These are phyloP conservation scores for Paracyclopina nana DNA, from an alignment of 1,140 invertebrate species.

Conservation along the genomic window DNA sequence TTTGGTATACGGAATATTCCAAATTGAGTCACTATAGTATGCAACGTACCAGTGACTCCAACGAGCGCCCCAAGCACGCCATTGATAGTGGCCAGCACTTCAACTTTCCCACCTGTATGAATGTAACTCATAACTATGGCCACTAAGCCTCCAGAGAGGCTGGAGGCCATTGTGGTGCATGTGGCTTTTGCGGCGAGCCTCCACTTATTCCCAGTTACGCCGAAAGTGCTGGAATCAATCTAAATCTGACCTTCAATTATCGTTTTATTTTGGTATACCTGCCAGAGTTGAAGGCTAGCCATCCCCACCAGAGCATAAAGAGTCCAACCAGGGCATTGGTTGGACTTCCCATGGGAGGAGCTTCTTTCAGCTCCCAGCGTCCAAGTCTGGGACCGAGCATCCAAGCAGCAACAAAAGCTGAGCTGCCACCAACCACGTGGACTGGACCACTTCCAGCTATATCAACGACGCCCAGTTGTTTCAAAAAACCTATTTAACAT, in stretches of 20 bases:
- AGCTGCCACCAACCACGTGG: slow-evolving; percentile 35
- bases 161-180: slow-evolving; percentile 67
- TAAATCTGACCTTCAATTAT: neutral
- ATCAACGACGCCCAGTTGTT: slow-evolving; percentile 56
- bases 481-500: slow-evolving; percentile 64
- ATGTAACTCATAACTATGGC: slow-evolving; percentile 45
- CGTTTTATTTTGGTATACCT: slow-evolving; percentile 19
- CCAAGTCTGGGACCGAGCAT: slow-evolving; percentile 72
- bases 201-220: slow-evolving; percentile 51
- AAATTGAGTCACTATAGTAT: neutral
- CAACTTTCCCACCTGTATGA: slow-evolving; percentile 46
- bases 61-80: slow-evolving; percentile 67
- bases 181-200: slow-evolving; percentile 68
- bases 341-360: slow-evolving; percentile 51
- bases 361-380: slow-evolving; percentile 51
- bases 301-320: slow-evolving; percentile 86
- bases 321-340: slow-evolving; percentile 76
- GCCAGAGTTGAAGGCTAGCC: slow-evolving; percentile 81
- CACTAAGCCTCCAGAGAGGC: slow-evolving; percentile 61
- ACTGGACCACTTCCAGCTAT: slow-evolving; percentile 76
- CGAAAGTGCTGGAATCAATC: slow-evolving; percentile 27
- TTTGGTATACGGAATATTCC: neutral
- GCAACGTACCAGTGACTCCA: slow-evolving; percentile 47
- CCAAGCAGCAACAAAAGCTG: slow-evolving; percentile 59
- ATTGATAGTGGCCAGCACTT: slow-evolving; percentile 69